Conservation (phyloP, 2,888 invertebrate genomes). For the Caenorhabditis sp. region DNA sequence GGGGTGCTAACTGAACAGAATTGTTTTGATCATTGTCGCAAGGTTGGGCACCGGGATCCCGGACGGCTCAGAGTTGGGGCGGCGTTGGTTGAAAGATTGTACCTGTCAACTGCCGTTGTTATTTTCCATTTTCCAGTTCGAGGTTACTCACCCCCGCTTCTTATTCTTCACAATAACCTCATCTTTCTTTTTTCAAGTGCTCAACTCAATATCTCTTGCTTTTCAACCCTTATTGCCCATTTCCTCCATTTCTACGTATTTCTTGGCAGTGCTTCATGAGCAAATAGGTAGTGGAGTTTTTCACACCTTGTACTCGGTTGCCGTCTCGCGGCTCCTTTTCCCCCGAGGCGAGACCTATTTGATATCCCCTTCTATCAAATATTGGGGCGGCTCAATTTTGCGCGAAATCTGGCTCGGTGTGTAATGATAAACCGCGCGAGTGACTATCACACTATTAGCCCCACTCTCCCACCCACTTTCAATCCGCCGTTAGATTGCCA, state of each 20-base stretch:
- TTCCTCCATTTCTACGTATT: constrained; percentile 3
- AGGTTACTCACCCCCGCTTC: constrained; percentile 15
- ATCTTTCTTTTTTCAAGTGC: constrained; percentile 8
- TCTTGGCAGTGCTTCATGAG: too few species aligned
- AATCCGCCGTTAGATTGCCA: constrained; percentile 35
- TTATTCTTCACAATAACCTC: background rate
- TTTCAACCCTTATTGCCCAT: background rate
- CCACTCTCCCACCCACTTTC: constrained; percentile 49
- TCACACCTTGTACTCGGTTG: constrained; percentile 33
- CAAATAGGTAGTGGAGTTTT: constrained; percentile 27
- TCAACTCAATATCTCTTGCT: constrained; percentile 2
- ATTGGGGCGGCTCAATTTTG: constrained; percentile 31
- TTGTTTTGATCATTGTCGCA: constrained; percentile 51
- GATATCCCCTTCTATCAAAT: constrained; percentile 49
- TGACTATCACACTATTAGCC: constrained; percentile 59
- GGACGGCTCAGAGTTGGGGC: background rate
- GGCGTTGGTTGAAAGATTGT: constrained; percentile 47
- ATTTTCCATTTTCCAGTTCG: constrained; percentile 14
- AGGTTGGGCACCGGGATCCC: constrained; percentile 10
- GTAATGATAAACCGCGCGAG: constrained; percentile 60
- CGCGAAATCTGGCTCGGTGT: constrained; percentile 61
- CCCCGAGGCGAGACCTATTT: constrained; percentile 31
- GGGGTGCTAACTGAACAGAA: constrained; percentile 30
- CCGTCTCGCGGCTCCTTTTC: background rate
- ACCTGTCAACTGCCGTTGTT: constrained; percentile 41